phyloP scores from a whole-genome alignment of 2,888 invertebrate species.

The Cantharis rustica region DNA sequence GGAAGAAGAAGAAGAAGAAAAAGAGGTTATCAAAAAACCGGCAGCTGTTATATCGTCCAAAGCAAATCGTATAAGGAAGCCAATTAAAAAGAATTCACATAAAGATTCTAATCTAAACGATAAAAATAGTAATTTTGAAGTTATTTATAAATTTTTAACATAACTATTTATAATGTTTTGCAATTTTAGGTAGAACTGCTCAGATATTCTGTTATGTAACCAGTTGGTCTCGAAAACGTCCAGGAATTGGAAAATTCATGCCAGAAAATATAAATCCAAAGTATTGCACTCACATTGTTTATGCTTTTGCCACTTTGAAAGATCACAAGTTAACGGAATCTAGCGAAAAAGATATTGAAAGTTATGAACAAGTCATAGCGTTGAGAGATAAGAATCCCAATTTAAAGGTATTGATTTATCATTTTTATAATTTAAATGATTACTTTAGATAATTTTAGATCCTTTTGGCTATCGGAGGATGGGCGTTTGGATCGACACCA shows the following conservation, averaged over 20 bases:
- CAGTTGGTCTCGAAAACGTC: slow-evolving; percentile 93
- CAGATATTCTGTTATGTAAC: slow-evolving; percentile 95
- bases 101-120: slow-evolving; percentile 56
- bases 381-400: slow-evolving; percentile 87
- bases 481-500: slow-evolving; percentile 95
- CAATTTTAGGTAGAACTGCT: slow-evolving; percentile 73
- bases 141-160: neutral
- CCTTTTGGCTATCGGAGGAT: slow-evolving; percentile 88
- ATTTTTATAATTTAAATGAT: neutral
- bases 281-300: slow-evolving; percentile 93
- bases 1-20: slow-evolving; percentile 62
- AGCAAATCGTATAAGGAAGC: slow-evolving; percentile 71
- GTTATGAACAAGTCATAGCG: slow-evolving; percentile 84
- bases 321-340: slow-evolving; percentile 82
- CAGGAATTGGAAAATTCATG: slow-evolving; percentile 83
- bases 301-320: slow-evolving; percentile 91
- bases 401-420: slow-evolving; percentile 67
- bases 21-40: slow-evolving; percentile 70
- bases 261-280: slow-evolving; percentile 88
- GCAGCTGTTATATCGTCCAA: slow-evolving; percentile 77
- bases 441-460: slow-evolving; percentile 59
- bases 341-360: slow-evolving; percentile 80
- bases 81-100: slow-evolving; percentile 60
- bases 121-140: slow-evolving; percentile 63
- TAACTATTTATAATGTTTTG: neutral